Base-by-base conservation (phyloP, 2,888 invertebrate species). In the Platycnemis pennipes region DNA sequence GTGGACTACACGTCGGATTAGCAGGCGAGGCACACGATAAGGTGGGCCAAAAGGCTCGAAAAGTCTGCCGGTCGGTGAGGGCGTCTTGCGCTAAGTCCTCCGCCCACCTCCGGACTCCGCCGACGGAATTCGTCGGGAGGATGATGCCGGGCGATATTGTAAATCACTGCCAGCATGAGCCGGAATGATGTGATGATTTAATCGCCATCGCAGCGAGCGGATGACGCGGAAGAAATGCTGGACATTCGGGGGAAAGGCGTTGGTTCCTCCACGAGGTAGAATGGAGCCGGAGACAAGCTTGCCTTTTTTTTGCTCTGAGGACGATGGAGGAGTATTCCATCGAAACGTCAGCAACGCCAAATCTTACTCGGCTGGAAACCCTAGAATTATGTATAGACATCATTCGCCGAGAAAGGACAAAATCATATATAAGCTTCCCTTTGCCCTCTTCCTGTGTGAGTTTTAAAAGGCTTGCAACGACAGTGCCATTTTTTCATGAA, bases 1-100 rank as follows among this genome's bases (percentile, higher is more conserved):
- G 77, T 13, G 77, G 77, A 77, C 77, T 77, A 11, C 31, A 77
- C 77, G 77, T 16, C 31, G 77, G 77, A 77, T 77, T 77, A 77
- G 77, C 37, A 77, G 77, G 77, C 77, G 77, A 26, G 37, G 77
- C 31, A 37, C 77, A 37, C 77, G 37, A 37, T 77, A 63, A 22
- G 22, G n/a, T 26, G n/a, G n/a, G n/a, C 5, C 19, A 63, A 26
- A 13, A 69, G 77, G 77, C 37, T 37, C 77, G 13, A 37, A 16
- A 37, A 77, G 13, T 1, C 37, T n/a, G 13, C 77, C 16, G 37
- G 37, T 37, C 13, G 31, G 13, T 37, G 31, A 31, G 8, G 13
- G 69, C 69, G 7, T 77, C 37, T 37, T 37, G 11, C 37, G 37
- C 37, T 77, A 77, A 77, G 77, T 11, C 31, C 13, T 77, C 37